Conservation (phyloP, 2,113 vertebrate genomes). For the Cynocephalus volans region DNA sequence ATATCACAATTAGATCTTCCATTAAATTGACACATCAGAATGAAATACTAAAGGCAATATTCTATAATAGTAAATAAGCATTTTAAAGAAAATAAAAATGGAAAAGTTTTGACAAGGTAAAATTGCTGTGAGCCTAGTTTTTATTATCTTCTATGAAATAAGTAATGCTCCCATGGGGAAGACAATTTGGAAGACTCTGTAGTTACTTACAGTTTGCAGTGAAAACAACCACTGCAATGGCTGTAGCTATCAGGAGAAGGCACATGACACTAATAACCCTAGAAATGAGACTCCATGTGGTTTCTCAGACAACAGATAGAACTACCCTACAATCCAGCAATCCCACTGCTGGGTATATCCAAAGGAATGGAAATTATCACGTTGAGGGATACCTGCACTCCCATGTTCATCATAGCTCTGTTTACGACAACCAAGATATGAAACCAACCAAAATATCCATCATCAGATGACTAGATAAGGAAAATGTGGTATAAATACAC, state of each 20-base stretch:
- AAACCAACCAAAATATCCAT: too few species aligned
- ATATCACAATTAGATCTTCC: neutral
- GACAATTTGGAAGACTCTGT: neutral
- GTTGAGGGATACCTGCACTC: too few species aligned
- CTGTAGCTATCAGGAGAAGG: neutral
- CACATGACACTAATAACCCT: neutral
- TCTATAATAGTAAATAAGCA: neutral
- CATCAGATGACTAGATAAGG: too few species aligned
- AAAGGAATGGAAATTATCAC: too few species aligned
- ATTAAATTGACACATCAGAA: neutral
- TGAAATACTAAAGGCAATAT: neutral
- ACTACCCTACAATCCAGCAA: too few species aligned
- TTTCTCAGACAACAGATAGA: too few species aligned
- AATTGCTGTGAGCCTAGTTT: neutral
- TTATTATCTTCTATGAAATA: neutral
- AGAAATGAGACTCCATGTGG: neutral
- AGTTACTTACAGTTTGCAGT: neutral
- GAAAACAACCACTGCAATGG: neutral
- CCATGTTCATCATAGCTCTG: too few species aligned
- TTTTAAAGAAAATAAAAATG: neutral
- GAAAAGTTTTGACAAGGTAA: neutral
- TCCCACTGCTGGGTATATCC: too few species aligned
- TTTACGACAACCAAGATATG: too few species aligned
- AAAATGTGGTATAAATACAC: too few species aligned
- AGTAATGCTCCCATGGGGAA: neutral